Evolutionary conservation across 2,797 vertebrate genomes (phyloP).

Genomic region (Pseudochirops cupreus): DNA sequence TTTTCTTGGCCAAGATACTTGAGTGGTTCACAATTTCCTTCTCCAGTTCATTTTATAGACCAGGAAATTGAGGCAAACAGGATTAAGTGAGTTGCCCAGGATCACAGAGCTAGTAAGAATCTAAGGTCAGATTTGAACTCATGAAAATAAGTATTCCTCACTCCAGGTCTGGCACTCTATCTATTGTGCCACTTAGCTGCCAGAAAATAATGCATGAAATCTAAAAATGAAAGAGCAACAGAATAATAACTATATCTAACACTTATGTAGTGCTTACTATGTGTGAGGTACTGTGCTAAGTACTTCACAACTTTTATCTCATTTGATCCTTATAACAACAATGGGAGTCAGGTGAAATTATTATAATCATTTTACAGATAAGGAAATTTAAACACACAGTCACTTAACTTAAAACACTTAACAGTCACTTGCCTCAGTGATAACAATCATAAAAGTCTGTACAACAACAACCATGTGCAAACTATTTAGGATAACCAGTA

Average conservation of each 20-base stretch:
- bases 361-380: not conserved
- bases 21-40: too few relatives aligned
- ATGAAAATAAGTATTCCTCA: not conserved
- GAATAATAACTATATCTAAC: too few relatives aligned
- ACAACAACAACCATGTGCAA: not conserved
- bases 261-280: too few relatives aligned
- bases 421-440: not conserved
- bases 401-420: too few relatives aligned
- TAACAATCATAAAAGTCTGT: not conserved
- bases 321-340: not conserved
- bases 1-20: too few relatives aligned
- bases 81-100: not conserved
- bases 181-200: not conserved
- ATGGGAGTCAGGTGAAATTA: not conserved
- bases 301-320: too few relatives aligned
- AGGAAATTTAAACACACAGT: not conserved
- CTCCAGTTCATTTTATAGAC: not conserved
- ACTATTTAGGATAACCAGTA: not conserved
- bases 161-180: not conserved
- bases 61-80: not conserved
- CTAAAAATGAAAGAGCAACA: too few relatives aligned
- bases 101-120: not conserved
- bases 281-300: too few relatives aligned
- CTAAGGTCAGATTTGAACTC: not conserved
- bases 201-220: too few relatives aligned